Conservation (phyloP, 2,113 vertebrate species). For the Rhinoderma darwinii region DNA sequence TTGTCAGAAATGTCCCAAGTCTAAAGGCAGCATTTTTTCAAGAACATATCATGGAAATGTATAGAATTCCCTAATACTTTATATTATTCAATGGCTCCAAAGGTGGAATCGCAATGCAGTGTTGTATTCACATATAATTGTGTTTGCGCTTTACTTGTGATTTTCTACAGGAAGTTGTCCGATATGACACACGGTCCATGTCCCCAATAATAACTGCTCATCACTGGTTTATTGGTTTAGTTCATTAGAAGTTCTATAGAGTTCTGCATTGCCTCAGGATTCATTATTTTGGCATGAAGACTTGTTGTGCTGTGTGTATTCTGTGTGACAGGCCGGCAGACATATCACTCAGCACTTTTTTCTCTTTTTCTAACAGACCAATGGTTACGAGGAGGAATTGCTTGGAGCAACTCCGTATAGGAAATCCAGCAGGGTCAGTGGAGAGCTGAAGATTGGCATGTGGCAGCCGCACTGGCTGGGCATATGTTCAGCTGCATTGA, state of each 20-base stretch:
- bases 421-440: conserved; percentile 88
- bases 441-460: conserved; percentile 19
- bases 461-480: background rate
- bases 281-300: background rate
- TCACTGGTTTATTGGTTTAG: background rate
- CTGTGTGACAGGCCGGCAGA: background rate
- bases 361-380: conserved; percentile 74
- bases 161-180: too few species aligned
- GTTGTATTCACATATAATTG: too few species aligned
- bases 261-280: background rate
- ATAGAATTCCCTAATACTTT: background rate
- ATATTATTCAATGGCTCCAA: too few species aligned
- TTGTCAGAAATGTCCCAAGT: background rate
- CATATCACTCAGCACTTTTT: background rate
- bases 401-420: conserved; percentile 72
- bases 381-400: conserved; percentile 79
- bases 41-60: background rate
- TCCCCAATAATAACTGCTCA: too few species aligned
- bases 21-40: background rate
- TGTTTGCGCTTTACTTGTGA: too few species aligned
- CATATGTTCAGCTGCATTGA: background rate
- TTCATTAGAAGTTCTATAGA: too few species aligned
- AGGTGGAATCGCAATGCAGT: too few species aligned
- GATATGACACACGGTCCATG: too few species aligned
- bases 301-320: conserved; percentile 8